These are phyloP conservation scores for Myodes glareolus DNA, from an alignment of 2,113 vertebrate species.

Conservation along the genomic window DNA sequence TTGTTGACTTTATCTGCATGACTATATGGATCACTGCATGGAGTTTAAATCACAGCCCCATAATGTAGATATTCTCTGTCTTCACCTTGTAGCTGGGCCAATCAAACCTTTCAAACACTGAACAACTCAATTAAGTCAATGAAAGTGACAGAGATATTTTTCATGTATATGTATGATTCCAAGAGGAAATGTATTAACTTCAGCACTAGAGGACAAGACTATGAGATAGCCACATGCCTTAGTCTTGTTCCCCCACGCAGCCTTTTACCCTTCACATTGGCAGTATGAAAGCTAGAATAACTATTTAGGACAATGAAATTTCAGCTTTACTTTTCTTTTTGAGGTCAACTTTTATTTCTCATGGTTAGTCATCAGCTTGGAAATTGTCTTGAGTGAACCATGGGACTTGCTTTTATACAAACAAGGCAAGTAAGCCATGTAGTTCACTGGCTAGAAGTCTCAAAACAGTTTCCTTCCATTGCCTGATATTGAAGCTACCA, in stretches of 20 bases:
- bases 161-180: neutral
- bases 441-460: neutral
- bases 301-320: neutral
- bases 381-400: neutral
- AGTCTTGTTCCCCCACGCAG: neutral
- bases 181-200: neutral
- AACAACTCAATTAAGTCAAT: neutral
- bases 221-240: too few species aligned
- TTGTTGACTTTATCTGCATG: neutral
- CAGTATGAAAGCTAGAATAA: neutral
- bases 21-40: too few species aligned
- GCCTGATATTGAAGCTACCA: neutral
- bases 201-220: neutral
- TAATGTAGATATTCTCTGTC: neutral
- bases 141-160: neutral
- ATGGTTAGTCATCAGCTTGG: neutral
- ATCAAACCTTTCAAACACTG: neutral
- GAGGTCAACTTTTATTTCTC: neutral
- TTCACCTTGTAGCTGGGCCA: neutral
- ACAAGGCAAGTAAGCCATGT: neutral
- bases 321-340: neutral
- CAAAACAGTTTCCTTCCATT: neutral
- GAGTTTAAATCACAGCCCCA: too few species aligned
- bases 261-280: neutral
- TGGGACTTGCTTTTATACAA: neutral